Conservation (phyloP, 2,888 invertebrate species). For the Pemphredon lugubris region DNA sequence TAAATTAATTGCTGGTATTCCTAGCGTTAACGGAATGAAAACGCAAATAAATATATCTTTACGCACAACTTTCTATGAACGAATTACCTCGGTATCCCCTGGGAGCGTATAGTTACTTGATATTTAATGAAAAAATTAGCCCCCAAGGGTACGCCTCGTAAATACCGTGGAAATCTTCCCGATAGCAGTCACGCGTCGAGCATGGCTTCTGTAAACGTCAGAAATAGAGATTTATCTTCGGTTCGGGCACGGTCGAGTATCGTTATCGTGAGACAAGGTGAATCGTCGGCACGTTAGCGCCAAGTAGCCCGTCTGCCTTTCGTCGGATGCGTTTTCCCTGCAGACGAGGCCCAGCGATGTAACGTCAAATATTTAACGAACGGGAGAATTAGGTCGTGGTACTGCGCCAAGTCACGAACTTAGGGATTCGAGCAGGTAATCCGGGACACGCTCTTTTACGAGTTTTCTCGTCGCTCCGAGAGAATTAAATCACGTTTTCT, state of each 20-base stretch:
- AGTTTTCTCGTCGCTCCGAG: conserved; percentile 3
- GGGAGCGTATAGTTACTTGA: no score
- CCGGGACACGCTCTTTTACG: conserved; percentile 17
- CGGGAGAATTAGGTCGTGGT: conserved; percentile 53
- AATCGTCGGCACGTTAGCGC: conserved; percentile 23
- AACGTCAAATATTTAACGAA: conserved; percentile 56
- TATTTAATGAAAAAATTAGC: no score
- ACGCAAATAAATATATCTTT: no score
- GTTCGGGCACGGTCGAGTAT: not conserved
- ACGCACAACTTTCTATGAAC: no score
- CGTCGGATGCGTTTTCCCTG: conserved; percentile 12
- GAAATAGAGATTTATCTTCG: conserved; percentile 39
- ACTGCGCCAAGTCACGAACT: conserved; percentile 49
- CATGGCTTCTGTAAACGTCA: conserved; percentile 19
- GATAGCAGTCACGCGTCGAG: no score
- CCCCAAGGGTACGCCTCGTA: no score
- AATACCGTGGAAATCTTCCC: no score
- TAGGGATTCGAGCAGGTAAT: conserved; percentile 38
- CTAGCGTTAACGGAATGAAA: no score
- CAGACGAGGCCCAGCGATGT: conserved; percentile 36
- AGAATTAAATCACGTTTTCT: conserved; percentile 4
- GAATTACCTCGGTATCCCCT: no score
- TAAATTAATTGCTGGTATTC: no score
- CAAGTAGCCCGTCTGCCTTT: conserved; percentile 19
- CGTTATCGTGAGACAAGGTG: conserved; percentile 35